Evolutionary conservation across 2,797 vertebrate species (phyloP).

Genomic region (Artibeus lituratus): DNA sequence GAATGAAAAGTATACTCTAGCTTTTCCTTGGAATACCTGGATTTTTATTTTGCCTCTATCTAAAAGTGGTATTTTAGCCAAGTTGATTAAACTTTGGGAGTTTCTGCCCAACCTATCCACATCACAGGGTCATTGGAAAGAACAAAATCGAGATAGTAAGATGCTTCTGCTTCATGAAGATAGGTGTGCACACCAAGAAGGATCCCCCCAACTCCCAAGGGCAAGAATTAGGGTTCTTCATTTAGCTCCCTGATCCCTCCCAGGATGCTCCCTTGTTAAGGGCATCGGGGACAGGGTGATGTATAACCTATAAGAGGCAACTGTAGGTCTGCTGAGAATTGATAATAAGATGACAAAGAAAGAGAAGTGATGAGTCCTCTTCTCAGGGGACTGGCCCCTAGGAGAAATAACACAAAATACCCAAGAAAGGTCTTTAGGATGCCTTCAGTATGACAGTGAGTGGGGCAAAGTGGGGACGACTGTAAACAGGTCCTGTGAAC

Average conservation of each 20-base stretch:
- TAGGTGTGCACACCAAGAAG: not conserved
- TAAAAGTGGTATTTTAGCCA: not conserved
- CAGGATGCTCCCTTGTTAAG: not conserved
- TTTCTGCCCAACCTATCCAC: not conserved
- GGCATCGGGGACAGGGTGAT: accelerated
- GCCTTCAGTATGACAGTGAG: not conserved
- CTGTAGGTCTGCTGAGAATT: not conserved
- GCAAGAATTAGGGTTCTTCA: not conserved
- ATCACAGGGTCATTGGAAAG: not conserved
- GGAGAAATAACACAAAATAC: not conserved
- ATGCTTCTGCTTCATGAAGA: not conserved
- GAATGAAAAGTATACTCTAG: not conserved
- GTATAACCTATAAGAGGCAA: not conserved
- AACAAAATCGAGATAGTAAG: not conserved
- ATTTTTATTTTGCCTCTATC: not conserved
- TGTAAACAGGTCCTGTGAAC: not conserved
- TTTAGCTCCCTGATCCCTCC: not conserved
- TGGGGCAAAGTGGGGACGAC: accelerated
- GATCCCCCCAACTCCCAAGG: not conserved
- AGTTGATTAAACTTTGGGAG: not conserved
- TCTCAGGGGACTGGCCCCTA: not conserved
- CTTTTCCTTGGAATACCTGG: not conserved
- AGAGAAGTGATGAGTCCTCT: not conserved
- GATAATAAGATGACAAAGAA: not conserved
- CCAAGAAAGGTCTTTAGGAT: not conserved